Evolutionary conservation across 1,140 invertebrate genomes (phyloP), one percentile per base, ranked within the genome.

Genomic region (Tigriopus japonicus): DNA sequence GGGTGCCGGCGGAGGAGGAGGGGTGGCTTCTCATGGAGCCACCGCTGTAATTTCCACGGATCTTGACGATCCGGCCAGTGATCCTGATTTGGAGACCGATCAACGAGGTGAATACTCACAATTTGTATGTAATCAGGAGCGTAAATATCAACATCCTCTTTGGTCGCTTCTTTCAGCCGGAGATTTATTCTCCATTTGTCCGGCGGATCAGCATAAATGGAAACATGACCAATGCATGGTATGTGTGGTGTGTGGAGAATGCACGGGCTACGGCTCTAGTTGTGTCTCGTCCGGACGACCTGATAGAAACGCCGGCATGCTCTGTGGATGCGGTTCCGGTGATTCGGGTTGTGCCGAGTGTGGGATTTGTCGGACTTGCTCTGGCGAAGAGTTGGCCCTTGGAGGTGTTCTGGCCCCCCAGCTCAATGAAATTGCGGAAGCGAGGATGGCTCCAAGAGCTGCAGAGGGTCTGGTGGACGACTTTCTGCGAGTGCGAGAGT

Each of bases 261-360:
- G 91, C 69, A 95, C 90, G 0, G 91, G 90, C 3, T 95, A 91
- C 68, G 86, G 86, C 52, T 81, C 82, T 56, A 81, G 81, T 43
- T 95, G 91, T 70, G 77, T 89, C 24, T 86, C 83, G 60, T 81
- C 82, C 55, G 76, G 82, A 53, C 75, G 81, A 65, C 81, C 86
- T 1, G 84, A 87, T 66, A 6, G 59, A 60, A 64, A 65, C 66
- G 42, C 52, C 17, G 19, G 58, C 42, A 19, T 88, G 66, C 83
- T 86, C 67, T 98, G 93, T 75, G 89, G 87, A 1, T 97, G 93
- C 77, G 92, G 92, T 14, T 85, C 87, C 68, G 92, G 91, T 14
- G 92, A 96, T 69, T 85, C 87, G 43, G 90, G 92, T 0, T 97
- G 93, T 69, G 78, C 83, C 1, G 81, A 86, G 64, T 98, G 94